phyloP scores from a whole-genome alignment of 2,797 vertebrate genomes.

The Platalea minor region DNA sequence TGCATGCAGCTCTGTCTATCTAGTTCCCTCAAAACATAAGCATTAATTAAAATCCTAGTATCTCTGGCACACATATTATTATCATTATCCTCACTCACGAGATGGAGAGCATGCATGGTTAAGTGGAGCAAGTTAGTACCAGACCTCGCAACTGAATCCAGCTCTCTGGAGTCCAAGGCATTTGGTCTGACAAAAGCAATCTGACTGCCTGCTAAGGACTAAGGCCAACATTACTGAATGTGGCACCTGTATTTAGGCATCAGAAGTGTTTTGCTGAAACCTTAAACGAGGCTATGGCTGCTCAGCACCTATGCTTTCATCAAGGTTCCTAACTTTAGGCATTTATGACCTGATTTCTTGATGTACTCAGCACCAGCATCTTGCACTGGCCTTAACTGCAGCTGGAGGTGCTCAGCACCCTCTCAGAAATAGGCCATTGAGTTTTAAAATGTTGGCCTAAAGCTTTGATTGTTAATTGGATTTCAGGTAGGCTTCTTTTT shows the following conservation, averaged over 20 bases:
- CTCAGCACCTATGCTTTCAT: conserved; percentile 5
- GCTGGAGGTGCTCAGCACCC: conserved; percentile 37
- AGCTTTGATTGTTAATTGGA: conserved; percentile 61
- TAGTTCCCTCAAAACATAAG: background rate
- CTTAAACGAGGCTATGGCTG: background rate
- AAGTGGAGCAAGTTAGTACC: background rate
- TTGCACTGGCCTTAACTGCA: conserved; percentile 1
- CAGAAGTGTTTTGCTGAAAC: conserved; percentile 13
- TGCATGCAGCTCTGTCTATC: background rate
- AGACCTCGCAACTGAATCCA: background rate
- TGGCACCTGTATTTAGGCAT: background rate
- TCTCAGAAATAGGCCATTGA: conserved; percentile 58
- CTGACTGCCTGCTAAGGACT: background rate
- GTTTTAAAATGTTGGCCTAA: conserved; percentile 63
- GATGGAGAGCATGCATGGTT: background rate
- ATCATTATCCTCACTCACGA: background rate
- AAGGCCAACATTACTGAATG: background rate
- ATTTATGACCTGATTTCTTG: conserved; percentile 31
- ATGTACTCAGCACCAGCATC: background rate
- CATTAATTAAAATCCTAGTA: background rate
- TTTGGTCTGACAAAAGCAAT: conserved; percentile 7
- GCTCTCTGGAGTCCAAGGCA: background rate
- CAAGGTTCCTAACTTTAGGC: conserved; percentile 19
- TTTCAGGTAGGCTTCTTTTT: conserved; percentile 64
- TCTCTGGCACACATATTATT: background rate